Base-by-base conservation (phyloP, 2,113 vertebrate genomes). In the Sarotherodon lohbergeri region DNA sequence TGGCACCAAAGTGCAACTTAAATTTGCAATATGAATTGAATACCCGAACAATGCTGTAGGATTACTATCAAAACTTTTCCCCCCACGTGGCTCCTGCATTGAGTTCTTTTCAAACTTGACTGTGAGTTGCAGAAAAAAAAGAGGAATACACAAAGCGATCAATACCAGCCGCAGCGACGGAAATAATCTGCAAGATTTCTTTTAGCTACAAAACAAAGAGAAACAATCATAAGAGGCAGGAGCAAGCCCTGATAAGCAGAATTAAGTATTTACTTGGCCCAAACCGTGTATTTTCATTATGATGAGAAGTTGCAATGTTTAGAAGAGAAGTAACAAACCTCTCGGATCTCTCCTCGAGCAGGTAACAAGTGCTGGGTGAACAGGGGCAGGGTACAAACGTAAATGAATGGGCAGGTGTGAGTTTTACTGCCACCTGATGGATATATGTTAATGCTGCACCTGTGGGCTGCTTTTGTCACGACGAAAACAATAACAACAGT, bases 361-460 rank as follows among this genome's bases (percentile, higher is more conserved):
- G 82, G 80, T 56, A 34, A 41, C 66, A 80, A 91, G 12, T 87
- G 83, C 91, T 8, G 10, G n/a, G 12, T 76, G 83, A 61, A 46
- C 48, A 86, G 22, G 22, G n/a, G 41, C 24, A 5, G 11, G 3
- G 1, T 13, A 36, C 50, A 29, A 3, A 56, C 5, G 43, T n/a
- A n/a, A 83, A 80, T 32, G 1, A 61, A 13, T 3, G 24, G 4
- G 10, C 19, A 9, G 5, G 76, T 41, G 78, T 32, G 82, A 10
- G 48, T 52, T 84, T 85, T 82, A 92, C 82, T 81, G 86, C 86
- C 94, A 93, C 88, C 95, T 92, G 29, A 78, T 88, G 95, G 91
- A 79, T 5, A 3, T 6, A 19, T 24, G 50, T 24, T 56, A 83
- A 2, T 9, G 41, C 13, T 29, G 61, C 34, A 56, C 54, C 24